phyloP scores from a whole-genome alignment of 2,113 vertebrate species.

The Grammomys dolichurus region DNA sequence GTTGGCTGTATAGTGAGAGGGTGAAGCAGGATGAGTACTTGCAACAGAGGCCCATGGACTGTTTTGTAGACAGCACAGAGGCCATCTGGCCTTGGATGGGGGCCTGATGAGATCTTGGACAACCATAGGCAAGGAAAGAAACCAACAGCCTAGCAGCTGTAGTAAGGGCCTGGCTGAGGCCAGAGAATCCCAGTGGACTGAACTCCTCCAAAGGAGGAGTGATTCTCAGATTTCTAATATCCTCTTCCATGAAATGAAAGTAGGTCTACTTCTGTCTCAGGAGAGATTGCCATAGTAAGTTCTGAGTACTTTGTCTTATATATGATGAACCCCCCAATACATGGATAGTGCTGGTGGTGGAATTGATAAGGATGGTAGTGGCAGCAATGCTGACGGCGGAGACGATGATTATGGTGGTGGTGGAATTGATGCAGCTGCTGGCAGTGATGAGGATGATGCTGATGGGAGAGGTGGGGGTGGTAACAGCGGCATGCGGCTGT shows the following conservation, averaged over 20 bases:
- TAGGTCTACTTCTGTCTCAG: neutral
- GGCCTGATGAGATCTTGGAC: neutral
- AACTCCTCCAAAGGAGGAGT: neutral
- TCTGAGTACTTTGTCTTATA: neutral
- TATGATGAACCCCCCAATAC: neutral
- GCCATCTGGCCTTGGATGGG: slow-evolving; percentile 26
- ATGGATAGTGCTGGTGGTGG: neutral
- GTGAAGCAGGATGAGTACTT: neutral
- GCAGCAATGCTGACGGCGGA: rapidly evolving
- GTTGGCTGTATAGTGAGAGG: neutral
- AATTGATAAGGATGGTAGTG: neutral
- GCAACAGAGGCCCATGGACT: slow-evolving; percentile 1
- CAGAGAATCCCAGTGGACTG: neutral
- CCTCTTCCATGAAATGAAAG: neutral
- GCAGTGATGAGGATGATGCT: neutral
- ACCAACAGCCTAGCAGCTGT: neutral
- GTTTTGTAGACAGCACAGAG: slow-evolving; percentile 6
- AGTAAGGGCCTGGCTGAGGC: neutral
- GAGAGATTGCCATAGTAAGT: neutral
- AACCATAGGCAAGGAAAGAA: neutral
- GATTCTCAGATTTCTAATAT: neutral
- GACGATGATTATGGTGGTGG: neutral
- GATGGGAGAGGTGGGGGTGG: rapidly evolving
- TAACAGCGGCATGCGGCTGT: no score
- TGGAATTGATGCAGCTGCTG: neutral